Base-by-base conservation (phyloP, 2,113 vertebrate species). In the Pitta sordida region DNA sequence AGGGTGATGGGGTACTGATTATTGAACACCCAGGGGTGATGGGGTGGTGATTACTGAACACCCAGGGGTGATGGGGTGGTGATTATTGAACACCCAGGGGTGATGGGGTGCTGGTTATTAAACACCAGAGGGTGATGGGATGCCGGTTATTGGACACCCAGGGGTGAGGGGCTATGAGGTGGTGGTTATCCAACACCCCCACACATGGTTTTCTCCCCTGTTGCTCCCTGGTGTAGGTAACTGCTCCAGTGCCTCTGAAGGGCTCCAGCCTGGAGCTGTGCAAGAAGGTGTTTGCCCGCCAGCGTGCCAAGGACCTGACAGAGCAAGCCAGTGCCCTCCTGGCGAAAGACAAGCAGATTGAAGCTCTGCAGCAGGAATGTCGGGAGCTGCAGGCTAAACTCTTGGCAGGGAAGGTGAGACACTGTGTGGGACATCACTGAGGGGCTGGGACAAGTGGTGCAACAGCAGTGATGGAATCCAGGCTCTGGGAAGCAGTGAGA, bases 331-430 rank as follows among this genome's bases (percentile, higher is more conserved):
- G 98, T 49, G 98, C 97, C 15, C 98, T 99, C 81, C 97, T 99
- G 95, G 98, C 97, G 4, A 99, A 99, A 95, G 99, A 99, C 97
- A 99, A 99, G 95, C 98, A 99, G 97, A 99, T 99, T 4, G 98
- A 98, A 51, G 97, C 98, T 56, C 95, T 99, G 83, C 98, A 99
- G 97, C 97, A 98, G 83, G 98, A 99, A 86, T 99, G 98, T 95
- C 95, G 98, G 83, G 98, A 98, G 86, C 98, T 99, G 82, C 98
- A 99, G 93, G 98, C 98, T 52, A 98, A 97, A 44, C 97, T 98
- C 37, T 96, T 96, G 14, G 91, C 97, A 78, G 95, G 98, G 30
- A 99, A 99, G 98, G 99, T 99, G 97, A 94, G 96, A 51, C 10
- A 27, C 48, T 53, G 78, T 14, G 15, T 56, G 48, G 88, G 46